Percentiles rank a stretch among this genome's conserved stretches.
Conservation (phyloP, 2,797 vertebrate species). For the Alauda arvensis region DNA sequence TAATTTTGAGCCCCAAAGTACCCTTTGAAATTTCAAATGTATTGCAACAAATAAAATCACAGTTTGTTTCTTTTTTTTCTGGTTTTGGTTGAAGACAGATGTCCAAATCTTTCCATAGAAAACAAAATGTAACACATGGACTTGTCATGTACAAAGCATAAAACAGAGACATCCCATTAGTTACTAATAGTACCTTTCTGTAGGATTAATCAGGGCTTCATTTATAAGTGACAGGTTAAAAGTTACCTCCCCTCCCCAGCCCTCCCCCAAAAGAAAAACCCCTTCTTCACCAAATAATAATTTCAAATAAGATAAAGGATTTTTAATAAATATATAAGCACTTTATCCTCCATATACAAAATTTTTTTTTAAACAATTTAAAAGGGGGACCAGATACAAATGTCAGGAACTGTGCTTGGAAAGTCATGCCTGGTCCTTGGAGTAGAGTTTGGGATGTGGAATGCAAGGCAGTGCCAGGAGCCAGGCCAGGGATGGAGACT, state of each 20-base stretch:
- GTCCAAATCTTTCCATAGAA: constrained; percentile 67
- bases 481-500: background rate
- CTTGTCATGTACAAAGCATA: constrained; percentile 66
- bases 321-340: constrained; percentile 84
- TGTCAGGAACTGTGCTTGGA: constrained; percentile 72
- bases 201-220: constrained; percentile 54
- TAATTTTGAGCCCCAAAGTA: constrained; percentile 80
- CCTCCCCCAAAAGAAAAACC: constrained; percentile 64
- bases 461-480: background rate
- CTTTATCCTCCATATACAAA: constrained; percentile 81
- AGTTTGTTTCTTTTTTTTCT: constrained; percentile 55
- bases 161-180: constrained; percentile 68
- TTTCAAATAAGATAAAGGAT: constrained; percentile 79
- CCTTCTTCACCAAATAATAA: constrained; percentile 74
- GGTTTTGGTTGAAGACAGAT: constrained; percentile 80
- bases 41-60: constrained; percentile 82
- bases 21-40: constrained; percentile 78
- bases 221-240: constrained; percentile 50
- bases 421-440: constrained; percentile 54
- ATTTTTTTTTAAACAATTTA: constrained; percentile 70
- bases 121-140: constrained; percentile 71
- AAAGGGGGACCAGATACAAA: constrained; percentile 72
- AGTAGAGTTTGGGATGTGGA: constrained; percentile 8
- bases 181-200: constrained; percentile 71
- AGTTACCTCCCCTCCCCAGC: constrained; percentile 44